Percentiles rank a stretch among this genome's conserved stretches.
Evolutionary conservation across 2,797 vertebrate species (phyloP).

Genomic region (Prionace glauca): DNA sequence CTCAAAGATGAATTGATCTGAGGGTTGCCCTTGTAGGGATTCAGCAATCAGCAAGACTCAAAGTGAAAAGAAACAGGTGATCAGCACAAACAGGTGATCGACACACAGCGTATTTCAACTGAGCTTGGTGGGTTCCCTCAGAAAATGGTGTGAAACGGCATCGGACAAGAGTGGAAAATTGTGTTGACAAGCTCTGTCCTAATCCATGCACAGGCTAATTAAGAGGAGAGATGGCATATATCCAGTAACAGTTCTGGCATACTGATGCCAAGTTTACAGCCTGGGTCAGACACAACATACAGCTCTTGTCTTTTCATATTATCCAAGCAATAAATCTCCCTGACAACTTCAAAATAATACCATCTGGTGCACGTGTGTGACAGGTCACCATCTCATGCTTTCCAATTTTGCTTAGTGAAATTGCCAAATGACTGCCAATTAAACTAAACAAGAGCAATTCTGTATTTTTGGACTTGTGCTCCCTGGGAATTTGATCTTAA

Average conservation of each 20-base stretch:
- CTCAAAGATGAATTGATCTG: not conserved
- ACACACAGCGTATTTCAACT: not conserved
- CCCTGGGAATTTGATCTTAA: not conserved
- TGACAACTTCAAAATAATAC: constrained; percentile 12
- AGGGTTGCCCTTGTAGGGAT: not conserved
- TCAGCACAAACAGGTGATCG: not conserved
- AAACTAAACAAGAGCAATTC: not conserved
- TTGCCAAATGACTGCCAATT: not conserved
- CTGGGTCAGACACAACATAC: constrained; percentile 8
- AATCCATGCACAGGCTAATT: not conserved
- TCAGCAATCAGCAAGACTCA: not conserved
- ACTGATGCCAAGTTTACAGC: not conserved
- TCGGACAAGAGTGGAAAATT: constrained; percentile 4
- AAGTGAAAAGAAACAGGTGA: constrained; percentile 2
- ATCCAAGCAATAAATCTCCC: not conserved
- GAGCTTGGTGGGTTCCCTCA: not conserved
- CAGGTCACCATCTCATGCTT: not conserved
- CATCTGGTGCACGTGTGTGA: not conserved
- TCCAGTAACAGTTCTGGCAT: not conserved
- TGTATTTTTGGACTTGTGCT: not conserved
- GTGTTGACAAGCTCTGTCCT: constrained; percentile 11
- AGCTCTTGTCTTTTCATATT: constrained; percentile 1
- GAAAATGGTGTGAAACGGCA: not conserved
- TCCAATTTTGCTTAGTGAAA: not conserved
- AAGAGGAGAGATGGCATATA: not conserved